Percentiles rank a stretch among this genome's conserved stretches.
Conservation (phyloP, 2,113 vertebrate species). For the Sterna hirundo region DNA sequence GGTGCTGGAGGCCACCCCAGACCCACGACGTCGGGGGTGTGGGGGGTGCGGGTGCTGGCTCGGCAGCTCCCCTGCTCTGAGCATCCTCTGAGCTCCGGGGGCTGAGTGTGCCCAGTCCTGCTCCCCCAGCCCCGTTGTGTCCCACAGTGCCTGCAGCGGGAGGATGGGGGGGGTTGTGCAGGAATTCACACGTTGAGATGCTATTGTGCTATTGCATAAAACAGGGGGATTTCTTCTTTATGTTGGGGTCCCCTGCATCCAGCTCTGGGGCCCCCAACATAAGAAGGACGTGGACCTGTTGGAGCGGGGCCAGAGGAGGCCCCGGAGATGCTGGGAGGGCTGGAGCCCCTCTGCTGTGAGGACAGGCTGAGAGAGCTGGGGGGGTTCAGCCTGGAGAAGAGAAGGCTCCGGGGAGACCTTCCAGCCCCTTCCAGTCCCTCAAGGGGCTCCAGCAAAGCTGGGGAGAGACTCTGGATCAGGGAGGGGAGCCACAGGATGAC, state of each 20-base stretch:
- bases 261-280: neutral
- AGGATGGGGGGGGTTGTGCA: fast-evolving
- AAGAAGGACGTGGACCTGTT: neutral
- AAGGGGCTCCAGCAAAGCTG: neutral
- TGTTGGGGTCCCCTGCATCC: neutral
- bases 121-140: fast-evolving
- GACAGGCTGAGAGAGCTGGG: neutral
- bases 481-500: neutral
- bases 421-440: neutral
- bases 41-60: neutral
- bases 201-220: neutral
- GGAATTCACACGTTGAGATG: neutral
- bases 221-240: neutral
- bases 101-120: neutral
- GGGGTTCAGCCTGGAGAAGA: neutral
- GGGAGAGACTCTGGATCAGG: too few relatives aligned
- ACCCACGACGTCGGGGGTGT: fast-evolving
- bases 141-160: fast-evolving
- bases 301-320: neutral
- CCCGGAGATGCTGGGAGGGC: neutral
- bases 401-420: neutral
- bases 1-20: neutral
- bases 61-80: neutral
- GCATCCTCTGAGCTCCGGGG: neutral
- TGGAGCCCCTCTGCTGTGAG: neutral